A percentile compares a stretch with the other conserved stretches of the same genome.
These are phyloP conservation scores for Oscheius sp. DNA, from an alignment of 2,888 invertebrate genomes.

Conservation along the genomic window DNA sequence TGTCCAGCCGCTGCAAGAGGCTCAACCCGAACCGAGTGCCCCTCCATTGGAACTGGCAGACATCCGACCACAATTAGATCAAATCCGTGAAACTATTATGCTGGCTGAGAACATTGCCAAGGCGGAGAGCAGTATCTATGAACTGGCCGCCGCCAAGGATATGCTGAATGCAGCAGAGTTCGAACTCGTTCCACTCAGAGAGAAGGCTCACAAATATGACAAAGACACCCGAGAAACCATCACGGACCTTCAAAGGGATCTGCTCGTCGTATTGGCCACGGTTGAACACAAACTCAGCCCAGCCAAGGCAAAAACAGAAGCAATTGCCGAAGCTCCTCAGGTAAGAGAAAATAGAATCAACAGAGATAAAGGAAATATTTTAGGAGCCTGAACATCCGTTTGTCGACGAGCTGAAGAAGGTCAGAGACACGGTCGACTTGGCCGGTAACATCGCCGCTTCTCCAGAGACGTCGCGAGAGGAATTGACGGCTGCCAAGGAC, in stretches of 20 bases:
- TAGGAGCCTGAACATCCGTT: conserved; percentile 8
- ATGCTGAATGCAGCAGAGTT: conserved; percentile 12
- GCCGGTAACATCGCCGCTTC: conserved; percentile 16
- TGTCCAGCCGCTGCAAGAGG: background rate
- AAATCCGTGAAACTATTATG: conserved; percentile 25
- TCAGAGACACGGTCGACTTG: conserved; percentile 14
- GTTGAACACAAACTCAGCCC: conserved; percentile 25
- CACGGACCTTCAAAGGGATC: conserved; percentile 5
- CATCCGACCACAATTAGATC: background rate
- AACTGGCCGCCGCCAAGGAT: conserved; percentile 20
- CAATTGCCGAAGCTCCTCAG: background rate
- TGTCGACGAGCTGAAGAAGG: background rate
- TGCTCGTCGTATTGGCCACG: background rate
- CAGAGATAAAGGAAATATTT: background rate
- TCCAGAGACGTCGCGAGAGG: conserved; percentile 1
- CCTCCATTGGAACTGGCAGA: conserved; percentile 11
- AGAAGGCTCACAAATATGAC: conserved; percentile 14
- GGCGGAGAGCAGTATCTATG: conserved; percentile 13
- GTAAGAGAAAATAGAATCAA: background rate
- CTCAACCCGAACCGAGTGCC: conserved; percentile 3
- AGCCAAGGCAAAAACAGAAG: background rate
- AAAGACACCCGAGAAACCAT: background rate
- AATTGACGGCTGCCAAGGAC: conserved; percentile 8
- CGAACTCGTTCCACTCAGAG: background rate
- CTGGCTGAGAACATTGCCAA: conserved; percentile 17